Evolutionary conservation across 2,113 vertebrate genomes (phyloP).

Genomic region (Bucco capensis): DNA sequence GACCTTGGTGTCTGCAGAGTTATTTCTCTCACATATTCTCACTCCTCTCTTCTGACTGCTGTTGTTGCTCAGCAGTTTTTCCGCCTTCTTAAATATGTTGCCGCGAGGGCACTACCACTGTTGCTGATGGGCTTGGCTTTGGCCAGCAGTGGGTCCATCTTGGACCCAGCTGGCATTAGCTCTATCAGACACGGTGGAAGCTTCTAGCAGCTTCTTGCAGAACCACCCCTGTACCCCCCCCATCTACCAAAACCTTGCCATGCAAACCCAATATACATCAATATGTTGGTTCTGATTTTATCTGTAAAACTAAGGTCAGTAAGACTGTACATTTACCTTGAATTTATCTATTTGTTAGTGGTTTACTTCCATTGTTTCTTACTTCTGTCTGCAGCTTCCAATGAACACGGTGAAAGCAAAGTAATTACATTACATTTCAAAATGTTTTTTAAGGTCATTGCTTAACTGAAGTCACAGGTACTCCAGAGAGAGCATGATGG

Average conservation of each 20-base stretch:
- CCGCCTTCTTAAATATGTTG: neutral
- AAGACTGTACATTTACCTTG: neutral
- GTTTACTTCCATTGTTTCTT: neutral
- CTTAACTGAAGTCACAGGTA: neutral
- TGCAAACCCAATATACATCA: neutral
- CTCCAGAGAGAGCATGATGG: neutral
- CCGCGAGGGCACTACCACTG: fast-evolving
- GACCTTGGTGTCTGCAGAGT: neutral
- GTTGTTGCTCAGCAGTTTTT: neutral
- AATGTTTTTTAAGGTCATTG: neutral
- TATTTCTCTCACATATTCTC: neutral
- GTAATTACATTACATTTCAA: neutral
- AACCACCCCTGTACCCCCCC: neutral
- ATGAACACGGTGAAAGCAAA: neutral
- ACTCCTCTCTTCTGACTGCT: neutral
- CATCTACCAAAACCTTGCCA: neutral
- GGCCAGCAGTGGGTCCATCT: fast-evolving
- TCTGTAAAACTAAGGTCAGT: neutral
- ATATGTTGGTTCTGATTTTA: neutral
- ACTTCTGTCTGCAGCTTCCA: neutral
- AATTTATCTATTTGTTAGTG: neutral
- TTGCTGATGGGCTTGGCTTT: neutral
- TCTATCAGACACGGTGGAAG: fast-evolving
- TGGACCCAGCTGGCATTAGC: neutral
- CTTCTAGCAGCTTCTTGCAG: neutral